These are phyloP conservation scores for Zaprionus inermis DNA, from an alignment of 1,140 invertebrate genomes.

Conservation along the genomic window DNA sequence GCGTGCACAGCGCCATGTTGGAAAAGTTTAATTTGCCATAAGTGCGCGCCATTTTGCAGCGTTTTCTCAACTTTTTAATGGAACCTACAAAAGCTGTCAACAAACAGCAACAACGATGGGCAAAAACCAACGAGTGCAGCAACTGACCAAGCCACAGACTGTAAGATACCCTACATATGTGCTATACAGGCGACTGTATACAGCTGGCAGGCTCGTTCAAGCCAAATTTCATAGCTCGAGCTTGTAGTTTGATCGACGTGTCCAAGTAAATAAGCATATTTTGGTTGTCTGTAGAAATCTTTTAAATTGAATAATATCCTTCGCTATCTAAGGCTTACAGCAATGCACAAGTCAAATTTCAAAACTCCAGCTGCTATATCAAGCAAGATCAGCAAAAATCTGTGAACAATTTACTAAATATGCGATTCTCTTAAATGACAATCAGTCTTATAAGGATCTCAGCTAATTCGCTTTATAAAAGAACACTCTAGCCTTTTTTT, in stretches of 20 bases:
- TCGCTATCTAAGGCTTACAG: not conserved
- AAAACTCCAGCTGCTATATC: not conserved
- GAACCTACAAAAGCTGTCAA: slow-evolving; percentile 52
- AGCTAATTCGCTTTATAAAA: too few species aligned
- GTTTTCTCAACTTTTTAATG: slow-evolving; percentile 63
- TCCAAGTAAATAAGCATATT: too few species aligned
- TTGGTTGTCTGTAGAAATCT: too few species aligned
- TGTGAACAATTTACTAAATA: not conserved
- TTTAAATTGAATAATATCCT: too few species aligned
- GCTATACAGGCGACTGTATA: not conserved
- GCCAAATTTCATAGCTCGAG: not conserved
- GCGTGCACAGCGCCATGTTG: slow-evolving; percentile 56
- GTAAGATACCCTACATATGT: not conserved
- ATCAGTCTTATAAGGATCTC: too few species aligned
- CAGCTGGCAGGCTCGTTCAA: accelerated
- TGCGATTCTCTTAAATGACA: too few species aligned
- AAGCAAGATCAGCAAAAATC: not conserved
- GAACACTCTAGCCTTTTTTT: too few species aligned
- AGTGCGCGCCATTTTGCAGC: slow-evolving; percentile 66
- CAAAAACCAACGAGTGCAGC: not conserved
- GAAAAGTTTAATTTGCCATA: slow-evolving; percentile 82
- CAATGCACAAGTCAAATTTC: not conserved
- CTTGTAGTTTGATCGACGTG: too few species aligned
- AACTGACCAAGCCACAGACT: not conserved
- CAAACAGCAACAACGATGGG: slow-evolving; percentile 12